Conservation (phyloP, 2,888 invertebrate species). For the Phanerotoma sp. region DNA sequence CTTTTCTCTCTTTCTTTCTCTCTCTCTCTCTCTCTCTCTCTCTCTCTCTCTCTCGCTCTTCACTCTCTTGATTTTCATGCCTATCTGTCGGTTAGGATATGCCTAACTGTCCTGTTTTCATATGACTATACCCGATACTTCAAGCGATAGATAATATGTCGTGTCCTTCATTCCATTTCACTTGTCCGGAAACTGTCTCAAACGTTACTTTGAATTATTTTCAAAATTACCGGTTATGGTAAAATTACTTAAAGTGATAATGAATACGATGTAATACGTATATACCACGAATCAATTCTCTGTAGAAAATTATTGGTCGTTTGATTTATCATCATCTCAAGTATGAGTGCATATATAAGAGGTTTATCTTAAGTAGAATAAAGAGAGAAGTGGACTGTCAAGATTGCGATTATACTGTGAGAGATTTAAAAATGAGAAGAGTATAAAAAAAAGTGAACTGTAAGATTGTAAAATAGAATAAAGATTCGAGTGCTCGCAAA, state of each 20-base stretch:
- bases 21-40: conserved; percentile 17
- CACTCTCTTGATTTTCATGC: conserved; percentile 15
- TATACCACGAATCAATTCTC: background rate
- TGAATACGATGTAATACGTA: background rate
- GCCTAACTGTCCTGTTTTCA: conserved; percentile 53
- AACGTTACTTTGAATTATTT: conserved; percentile 3
- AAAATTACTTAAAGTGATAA: conserved; percentile 8
- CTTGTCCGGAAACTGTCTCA: background rate
- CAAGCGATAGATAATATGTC: conserved; percentile 49
- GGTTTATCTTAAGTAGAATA: conserved; percentile 2
- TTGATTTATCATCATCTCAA: background rate
- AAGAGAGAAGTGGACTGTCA: conserved; percentile 4
- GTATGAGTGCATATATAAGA: background rate
- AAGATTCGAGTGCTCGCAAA: conserved; percentile 52
- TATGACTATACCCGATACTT: conserved; percentile 51
- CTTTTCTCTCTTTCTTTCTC: conserved; percentile 22
- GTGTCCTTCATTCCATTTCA: background rate
- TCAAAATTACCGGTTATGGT: conserved; percentile 17
- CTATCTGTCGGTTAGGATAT: conserved; percentile 53
- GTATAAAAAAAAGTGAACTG: conserved; percentile 6
- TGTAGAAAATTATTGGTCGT: background rate
- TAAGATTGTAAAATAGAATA: conserved; percentile 11
- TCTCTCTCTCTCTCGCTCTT: conserved; percentile 17
- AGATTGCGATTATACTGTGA: background rate
- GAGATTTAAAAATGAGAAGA: conserved; percentile 6